phyloP scores from a whole-genome alignment of 2,113 vertebrate genomes.

The Edolisoma coerulescens region DNA sequence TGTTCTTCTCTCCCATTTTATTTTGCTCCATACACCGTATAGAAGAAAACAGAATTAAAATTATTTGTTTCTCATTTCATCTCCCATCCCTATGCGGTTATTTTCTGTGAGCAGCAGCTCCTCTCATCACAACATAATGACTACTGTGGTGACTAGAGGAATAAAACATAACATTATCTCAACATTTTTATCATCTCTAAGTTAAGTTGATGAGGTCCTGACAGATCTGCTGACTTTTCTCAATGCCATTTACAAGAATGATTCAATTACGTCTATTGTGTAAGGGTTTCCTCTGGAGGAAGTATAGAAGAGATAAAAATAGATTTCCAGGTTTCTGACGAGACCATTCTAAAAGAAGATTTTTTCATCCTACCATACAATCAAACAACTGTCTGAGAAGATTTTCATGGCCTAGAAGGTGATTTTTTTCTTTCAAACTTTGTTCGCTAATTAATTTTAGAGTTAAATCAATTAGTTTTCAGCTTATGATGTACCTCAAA shows the following conservation, averaged over 20 bases:
- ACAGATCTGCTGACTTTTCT: conserved; percentile 15
- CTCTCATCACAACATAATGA: not conserved
- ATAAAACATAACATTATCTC: not conserved
- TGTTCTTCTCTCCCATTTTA: not conserved
- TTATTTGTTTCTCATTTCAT: not conserved
- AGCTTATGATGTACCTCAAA: not conserved
- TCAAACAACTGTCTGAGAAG: not conserved
- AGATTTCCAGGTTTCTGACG: not conserved
- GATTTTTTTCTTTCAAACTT: not conserved
- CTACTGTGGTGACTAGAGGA: not conserved
- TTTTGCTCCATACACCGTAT: not conserved
- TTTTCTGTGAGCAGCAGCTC: not conserved
- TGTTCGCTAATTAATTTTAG: conserved; percentile 26
- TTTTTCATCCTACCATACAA: not conserved
- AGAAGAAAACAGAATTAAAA: not conserved
- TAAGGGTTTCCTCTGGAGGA: not conserved
- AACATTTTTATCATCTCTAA: not conserved
- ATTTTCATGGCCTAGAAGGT: not conserved
- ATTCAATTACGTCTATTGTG: not conserved
- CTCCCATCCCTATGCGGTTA: not conserved
- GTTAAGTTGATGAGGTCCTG: not conserved
- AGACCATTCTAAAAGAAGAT: not conserved
- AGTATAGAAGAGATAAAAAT: not conserved
- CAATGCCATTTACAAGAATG: not conserved
- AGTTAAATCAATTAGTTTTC: not conserved